Conservation (phyloP, 2,888 invertebrate genomes). For the Agapostemon virescens region DNA sequence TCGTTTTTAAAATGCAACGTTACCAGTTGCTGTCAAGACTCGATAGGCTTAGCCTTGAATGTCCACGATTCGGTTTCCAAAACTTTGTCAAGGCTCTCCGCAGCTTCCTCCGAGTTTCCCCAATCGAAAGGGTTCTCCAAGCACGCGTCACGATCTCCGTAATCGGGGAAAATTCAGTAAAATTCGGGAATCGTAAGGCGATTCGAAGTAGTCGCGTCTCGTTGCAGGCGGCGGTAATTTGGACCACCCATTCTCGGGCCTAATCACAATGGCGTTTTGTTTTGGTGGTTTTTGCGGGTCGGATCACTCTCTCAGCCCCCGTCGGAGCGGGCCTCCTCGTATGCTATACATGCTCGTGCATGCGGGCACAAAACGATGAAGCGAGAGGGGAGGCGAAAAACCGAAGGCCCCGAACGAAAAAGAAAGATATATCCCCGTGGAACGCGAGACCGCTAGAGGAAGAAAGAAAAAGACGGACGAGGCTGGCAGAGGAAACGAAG, state of each 20-base stretch:
- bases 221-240: slow-evolving; percentile 71
- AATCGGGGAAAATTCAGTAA: neutral
- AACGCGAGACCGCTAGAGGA: neutral
- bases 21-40: no score
- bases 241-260: slow-evolving; percentile 77
- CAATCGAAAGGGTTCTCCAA: no score
- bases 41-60: no score
- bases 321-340: slow-evolving; percentile 44
- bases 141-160: no score
- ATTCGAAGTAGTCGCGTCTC: slow-evolving; percentile 10
- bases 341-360: slow-evolving; percentile 17
- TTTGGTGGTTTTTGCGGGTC: slow-evolving; percentile 72
- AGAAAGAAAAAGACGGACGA: slow-evolving; percentile 23
- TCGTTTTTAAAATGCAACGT: no score
- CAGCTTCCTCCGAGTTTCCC: no score
- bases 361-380: slow-evolving; percentile 3
- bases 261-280: slow-evolving; percentile 78
- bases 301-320: slow-evolving; percentile 48
- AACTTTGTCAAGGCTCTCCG: no score
- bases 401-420: slow-evolving; percentile 23
- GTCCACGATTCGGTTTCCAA: no score
- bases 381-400: slow-evolving; percentile 6
- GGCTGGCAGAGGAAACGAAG: neutral
- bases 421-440: slow-evolving; percentile 14
- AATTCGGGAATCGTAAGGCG: slow-evolving; percentile 31